Conservation (phyloP, 2,888 invertebrate species). For the Plemyria rubiginata region DNA sequence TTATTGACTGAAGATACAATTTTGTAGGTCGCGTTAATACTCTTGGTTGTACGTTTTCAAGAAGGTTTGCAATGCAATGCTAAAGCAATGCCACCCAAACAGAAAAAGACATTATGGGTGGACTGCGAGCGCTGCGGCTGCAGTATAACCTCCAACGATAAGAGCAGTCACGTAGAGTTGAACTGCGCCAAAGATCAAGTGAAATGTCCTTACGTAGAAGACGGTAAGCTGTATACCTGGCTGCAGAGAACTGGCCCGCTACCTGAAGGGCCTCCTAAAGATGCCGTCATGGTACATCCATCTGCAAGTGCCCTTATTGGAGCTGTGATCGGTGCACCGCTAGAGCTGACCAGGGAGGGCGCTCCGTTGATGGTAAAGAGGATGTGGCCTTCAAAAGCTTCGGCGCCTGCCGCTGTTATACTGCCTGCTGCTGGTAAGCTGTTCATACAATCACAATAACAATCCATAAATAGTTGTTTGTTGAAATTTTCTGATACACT, state of each 20-base stretch:
- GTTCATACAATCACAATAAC: background rate
- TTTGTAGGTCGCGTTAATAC: no score
- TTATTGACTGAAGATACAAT: no score
- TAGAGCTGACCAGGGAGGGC: conserved; percentile 65
- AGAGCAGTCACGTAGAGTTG: conserved; percentile 78
- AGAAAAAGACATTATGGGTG: conserved; percentile 85
- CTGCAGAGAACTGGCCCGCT: conserved; percentile 64
- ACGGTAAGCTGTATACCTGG: conserved; percentile 66
- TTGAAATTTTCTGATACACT: no score
- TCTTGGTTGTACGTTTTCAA: no score
- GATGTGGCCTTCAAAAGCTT: conserved; percentile 78
- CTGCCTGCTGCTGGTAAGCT: conserved; percentile 71
- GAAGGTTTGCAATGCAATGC: no score
- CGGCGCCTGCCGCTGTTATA: conserved; percentile 75
- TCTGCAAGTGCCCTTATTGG: conserved; percentile 70
- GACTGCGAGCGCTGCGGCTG: conserved; percentile 86
- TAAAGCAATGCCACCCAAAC: conserved; percentile 70
- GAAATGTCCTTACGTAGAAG: conserved; percentile 74
- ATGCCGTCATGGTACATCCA: conserved; percentile 73
- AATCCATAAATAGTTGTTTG: no score
- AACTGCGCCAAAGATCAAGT: conserved; percentile 81
- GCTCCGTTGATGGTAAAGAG: conserved; percentile 70
- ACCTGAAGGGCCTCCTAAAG: conserved; percentile 69
- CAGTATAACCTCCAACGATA: conserved; percentile 84
- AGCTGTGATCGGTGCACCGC: conserved; percentile 72